Conservation (phyloP, 1,140 invertebrate species). For the Calephelis virginiensis region DNA sequence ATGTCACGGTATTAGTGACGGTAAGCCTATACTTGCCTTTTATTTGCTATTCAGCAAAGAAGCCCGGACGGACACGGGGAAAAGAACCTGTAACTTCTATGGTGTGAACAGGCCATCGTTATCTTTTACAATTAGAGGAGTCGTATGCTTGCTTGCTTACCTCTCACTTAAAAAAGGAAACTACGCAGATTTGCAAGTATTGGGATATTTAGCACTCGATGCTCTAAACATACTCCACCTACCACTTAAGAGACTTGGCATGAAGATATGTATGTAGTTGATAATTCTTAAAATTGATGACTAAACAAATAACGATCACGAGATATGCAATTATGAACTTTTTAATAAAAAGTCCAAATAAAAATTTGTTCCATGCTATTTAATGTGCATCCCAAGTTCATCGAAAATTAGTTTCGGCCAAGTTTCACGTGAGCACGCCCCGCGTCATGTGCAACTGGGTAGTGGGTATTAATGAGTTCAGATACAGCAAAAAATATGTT, state of each 20-base stretch:
- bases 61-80: too few relatives aligned
- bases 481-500: slow-evolving; percentile 69
- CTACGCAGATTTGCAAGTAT: too few relatives aligned
- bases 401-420: slow-evolving; percentile 59
- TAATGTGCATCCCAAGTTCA: slow-evolving; percentile 46
- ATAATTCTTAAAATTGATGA: not conserved
- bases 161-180: too few relatives aligned
- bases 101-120: too few relatives aligned
- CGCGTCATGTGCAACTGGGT: slow-evolving; percentile 53
- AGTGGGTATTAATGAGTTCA: slow-evolving; percentile 63
- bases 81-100: too few relatives aligned
- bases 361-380: slow-evolving; percentile 63
- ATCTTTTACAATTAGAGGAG: too few relatives aligned
- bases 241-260: too few relatives aligned
- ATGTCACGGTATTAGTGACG: too few relatives aligned
- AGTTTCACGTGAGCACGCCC: slow-evolving; percentile 45
- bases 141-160: too few relatives aligned
- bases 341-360: slow-evolving; percentile 45
- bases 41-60: too few relatives aligned
- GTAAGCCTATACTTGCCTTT: too few relatives aligned
- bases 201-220: too few relatives aligned
- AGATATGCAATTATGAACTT: not conserved
- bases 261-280: not conserved
- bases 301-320: not conserved
- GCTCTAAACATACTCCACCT: not conserved